These are phyloP conservation scores for Donacobius atricapilla DNA, from an alignment of 2,113 vertebrate genomes.

Conservation along the genomic window DNA sequence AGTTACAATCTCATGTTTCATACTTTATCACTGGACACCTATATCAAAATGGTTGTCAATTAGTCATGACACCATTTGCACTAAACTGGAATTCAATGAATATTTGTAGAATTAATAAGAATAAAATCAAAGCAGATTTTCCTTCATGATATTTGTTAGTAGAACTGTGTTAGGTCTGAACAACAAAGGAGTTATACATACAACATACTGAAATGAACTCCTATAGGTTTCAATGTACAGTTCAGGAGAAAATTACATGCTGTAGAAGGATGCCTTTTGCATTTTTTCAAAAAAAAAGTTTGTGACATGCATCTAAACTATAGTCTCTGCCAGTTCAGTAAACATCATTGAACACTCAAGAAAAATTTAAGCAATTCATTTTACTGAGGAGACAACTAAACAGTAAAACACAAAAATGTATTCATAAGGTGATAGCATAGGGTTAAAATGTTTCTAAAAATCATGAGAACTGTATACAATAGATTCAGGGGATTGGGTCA, in stretches of 20 bases:
- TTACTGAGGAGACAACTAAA: slow-evolving; percentile 12
- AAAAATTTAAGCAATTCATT: slow-evolving; percentile 49
- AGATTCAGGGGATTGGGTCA: too few relatives aligned
- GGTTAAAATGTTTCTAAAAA: too few relatives aligned
- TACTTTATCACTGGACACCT: neutral
- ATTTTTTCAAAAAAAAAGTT: slow-evolving; percentile 10
- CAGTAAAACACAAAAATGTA: slow-evolving; percentile 42
- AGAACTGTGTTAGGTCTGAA: neutral
- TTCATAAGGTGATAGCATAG: too few relatives aligned
- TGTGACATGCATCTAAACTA: neutral
- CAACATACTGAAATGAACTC: neutral
- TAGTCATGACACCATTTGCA: neutral
- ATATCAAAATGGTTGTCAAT: neutral
- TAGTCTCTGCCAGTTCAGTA: slow-evolving; percentile 21
- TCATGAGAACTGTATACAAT: too few relatives aligned
- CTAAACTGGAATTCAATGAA: neutral
- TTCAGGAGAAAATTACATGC: neutral
- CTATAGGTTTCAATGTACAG: neutral
- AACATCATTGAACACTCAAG: slow-evolving; percentile 12
- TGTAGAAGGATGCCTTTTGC: neutral
- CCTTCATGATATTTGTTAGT: neutral
- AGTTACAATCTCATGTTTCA: neutral
- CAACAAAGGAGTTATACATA: neutral
- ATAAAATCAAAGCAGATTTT: neutral
- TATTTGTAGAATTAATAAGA: neutral